Conservation (phyloP, 2,113 vertebrate species). For the Calyptomena viridis region DNA sequence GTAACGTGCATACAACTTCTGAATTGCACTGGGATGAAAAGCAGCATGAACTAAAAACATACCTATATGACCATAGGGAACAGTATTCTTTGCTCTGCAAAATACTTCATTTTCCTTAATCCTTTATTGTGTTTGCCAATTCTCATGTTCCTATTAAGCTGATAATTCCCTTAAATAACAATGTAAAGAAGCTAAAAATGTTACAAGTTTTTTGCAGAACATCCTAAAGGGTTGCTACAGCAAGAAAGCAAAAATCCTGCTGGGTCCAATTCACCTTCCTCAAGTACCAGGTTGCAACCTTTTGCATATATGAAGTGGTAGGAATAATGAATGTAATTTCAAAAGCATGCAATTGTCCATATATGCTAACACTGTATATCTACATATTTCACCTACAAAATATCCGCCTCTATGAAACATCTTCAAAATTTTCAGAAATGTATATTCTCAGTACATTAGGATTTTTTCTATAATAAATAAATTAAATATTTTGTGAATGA, state of each 20-base stretch:
- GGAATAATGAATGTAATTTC: not conserved
- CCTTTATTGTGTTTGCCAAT: not conserved
- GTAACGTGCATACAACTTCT: not conserved
- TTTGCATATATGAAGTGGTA: not conserved
- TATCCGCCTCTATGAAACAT: accelerated
- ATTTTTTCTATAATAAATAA: not conserved
- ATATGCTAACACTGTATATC: not conserved
- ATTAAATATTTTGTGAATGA: not conserved
- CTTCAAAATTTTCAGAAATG: not conserved
- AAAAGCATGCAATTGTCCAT: not conserved
- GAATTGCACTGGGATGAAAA: not conserved
- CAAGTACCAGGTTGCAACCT: not conserved
- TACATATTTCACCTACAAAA: not conserved
- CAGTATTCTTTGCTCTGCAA: not conserved
- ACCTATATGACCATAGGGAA: not conserved
- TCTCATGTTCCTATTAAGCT: not conserved
- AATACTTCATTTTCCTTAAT: not conserved
- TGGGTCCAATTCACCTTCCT: not conserved
- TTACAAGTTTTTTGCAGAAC: not conserved
- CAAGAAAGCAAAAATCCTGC: not conserved
- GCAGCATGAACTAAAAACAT: not conserved
- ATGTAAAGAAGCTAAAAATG: not conserved
- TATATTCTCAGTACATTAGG: not conserved
- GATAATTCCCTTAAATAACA: not conserved
- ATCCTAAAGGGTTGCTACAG: not conserved